These are phyloP conservation scores for Chaetoderma sp. DNA, from an alignment of 2,888 invertebrate species.

Conservation along the genomic window DNA sequence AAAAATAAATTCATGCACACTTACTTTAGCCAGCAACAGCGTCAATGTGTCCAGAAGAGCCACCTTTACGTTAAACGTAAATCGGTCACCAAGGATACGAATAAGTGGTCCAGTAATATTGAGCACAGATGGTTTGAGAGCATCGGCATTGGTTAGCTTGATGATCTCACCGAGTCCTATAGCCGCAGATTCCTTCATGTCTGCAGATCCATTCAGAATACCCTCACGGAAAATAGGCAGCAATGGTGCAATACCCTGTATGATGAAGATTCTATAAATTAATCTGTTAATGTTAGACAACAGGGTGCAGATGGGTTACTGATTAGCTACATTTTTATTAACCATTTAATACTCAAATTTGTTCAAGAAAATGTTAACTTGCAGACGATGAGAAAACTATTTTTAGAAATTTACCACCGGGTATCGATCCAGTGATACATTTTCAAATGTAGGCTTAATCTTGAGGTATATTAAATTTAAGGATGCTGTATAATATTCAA, in stretches of 20 bases:
- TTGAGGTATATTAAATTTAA: too few species aligned
- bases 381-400: too few species aligned
- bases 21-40: constrained; percentile 88
- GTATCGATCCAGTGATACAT: too few species aligned
- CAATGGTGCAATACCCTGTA: constrained; percentile 88
- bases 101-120: constrained; percentile 98
- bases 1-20: too few species aligned
- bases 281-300: not conserved
- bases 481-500: too few species aligned
- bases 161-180: constrained; percentile 89
- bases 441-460: too few species aligned
- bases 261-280: not conserved
- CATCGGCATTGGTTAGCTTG: constrained; percentile 84
- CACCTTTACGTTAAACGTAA: constrained; percentile 93
- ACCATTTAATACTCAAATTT: too few species aligned
- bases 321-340: too few species aligned
- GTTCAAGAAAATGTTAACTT: too few species aligned
- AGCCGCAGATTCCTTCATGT: constrained; percentile 95
- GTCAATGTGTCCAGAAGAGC: constrained; percentile 95
- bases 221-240: constrained; percentile 96
- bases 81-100: constrained; percentile 95
- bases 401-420: too few species aligned
- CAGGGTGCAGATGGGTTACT: not conserved
- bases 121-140: constrained; percentile 94
- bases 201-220: constrained; percentile 93